phyloP scores from a whole-genome alignment of 2,888 invertebrate genomes.

The Drosophila pullipes region DNA sequence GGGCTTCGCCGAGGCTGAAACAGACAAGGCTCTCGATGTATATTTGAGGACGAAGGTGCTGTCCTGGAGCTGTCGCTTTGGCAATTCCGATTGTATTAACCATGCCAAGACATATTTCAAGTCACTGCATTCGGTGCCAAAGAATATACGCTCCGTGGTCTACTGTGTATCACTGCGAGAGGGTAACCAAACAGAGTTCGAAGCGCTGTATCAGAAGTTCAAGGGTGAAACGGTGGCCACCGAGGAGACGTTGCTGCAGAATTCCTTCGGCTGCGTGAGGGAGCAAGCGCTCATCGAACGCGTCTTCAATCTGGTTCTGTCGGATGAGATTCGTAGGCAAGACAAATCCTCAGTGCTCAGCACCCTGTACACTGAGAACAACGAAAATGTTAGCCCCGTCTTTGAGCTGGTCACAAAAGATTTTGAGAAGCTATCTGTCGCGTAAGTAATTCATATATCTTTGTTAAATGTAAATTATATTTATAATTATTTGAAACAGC shows the following conservation, averaged over 20 bases:
- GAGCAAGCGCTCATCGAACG: constrained; percentile 86
- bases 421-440: constrained; percentile 55
- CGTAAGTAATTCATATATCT: constrained; percentile 75
- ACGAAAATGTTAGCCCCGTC: constrained; percentile 87
- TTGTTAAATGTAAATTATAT: neutral
- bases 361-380: constrained; percentile 87
- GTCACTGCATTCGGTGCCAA: constrained; percentile 83
- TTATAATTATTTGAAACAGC: constrained; percentile 46
- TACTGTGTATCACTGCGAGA: constrained; percentile 91
- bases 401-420: constrained; percentile 86
- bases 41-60: constrained; percentile 88
- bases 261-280: constrained; percentile 89
- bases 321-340: constrained; percentile 82
- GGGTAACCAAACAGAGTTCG: constrained; percentile 88
- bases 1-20: constrained; percentile 85
- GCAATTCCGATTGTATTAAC: constrained; percentile 87
- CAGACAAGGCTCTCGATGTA: constrained; percentile 87
- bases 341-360: constrained; percentile 83
- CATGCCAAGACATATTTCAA: constrained; percentile 85
- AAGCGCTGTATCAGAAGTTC: constrained; percentile 88
- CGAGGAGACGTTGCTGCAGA: constrained; percentile 89
- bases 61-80: constrained; percentile 89
- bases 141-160: constrained; percentile 89
- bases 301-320: constrained; percentile 86
- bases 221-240: constrained; percentile 87